These are phyloP conservation scores for Cylindroiulus punctatus DNA, from an alignment of 2,888 invertebrate genomes.

Conservation along the genomic window DNA sequence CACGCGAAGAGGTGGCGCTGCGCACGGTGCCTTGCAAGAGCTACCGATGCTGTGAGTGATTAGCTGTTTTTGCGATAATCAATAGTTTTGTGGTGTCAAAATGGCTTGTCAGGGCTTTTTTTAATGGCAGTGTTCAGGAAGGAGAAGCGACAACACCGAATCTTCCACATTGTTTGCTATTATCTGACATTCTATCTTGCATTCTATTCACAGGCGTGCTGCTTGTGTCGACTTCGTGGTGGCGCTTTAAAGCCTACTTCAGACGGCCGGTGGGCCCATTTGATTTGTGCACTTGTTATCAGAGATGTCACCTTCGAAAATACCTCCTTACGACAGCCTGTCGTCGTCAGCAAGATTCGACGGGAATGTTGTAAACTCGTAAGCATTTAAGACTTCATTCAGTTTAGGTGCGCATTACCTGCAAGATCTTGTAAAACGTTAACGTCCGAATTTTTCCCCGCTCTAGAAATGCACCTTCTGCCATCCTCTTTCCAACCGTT, in stretches of 20 bases:
- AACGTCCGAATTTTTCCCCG: background rate
- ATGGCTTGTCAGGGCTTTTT: too few species aligned
- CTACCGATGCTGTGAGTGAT: slow-evolving; percentile 66
- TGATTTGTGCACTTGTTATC: slow-evolving; percentile 66
- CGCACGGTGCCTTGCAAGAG: slow-evolving; percentile 55
- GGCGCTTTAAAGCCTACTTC: slow-evolving; percentile 67
- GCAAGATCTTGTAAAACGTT: slow-evolving; percentile 39
- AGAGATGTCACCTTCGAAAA: slow-evolving; percentile 65
- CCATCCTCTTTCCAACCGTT: slow-evolving; percentile 58
- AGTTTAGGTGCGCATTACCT: background rate
- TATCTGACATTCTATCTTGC: too few species aligned
- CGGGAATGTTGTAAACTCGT: slow-evolving; percentile 58
- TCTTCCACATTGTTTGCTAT: too few species aligned
- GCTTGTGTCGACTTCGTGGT: slow-evolving; percentile 70
- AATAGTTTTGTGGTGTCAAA: background rate
- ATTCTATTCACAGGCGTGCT: slow-evolving; percentile 68
- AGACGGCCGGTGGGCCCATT: slow-evolving; percentile 66
- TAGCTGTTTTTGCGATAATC: background rate
- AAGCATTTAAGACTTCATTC: slow-evolving; percentile 38
- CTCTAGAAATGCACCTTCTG: slow-evolving; percentile 65
- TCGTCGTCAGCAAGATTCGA: slow-evolving; percentile 61
- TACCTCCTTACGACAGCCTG: slow-evolving; percentile 63
- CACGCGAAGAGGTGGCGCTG: slow-evolving; percentile 66
- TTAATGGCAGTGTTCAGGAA: too few species aligned
- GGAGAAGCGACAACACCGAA: too few species aligned